phyloP scores from a whole-genome alignment of 2,888 invertebrate species.

The Drosophila engyochracea region DNA sequence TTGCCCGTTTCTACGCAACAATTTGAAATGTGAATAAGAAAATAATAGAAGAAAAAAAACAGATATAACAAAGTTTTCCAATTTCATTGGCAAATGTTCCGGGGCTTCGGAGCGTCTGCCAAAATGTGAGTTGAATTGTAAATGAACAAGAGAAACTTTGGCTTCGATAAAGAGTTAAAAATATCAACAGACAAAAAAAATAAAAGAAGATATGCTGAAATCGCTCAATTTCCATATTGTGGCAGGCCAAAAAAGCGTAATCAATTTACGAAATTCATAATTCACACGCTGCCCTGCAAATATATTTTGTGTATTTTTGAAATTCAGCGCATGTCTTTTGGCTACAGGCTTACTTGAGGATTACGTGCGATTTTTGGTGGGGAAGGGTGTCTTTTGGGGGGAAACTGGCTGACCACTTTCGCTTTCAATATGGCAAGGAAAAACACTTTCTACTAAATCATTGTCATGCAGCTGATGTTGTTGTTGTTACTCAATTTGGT shows the following conservation, averaged over 20 bases:
- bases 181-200: conserved; percentile 4
- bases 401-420: conserved; percentile 63
- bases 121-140: conserved; percentile 69
- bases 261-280: conserved; percentile 77
- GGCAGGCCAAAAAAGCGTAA: conserved; percentile 51
- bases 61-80: conserved; percentile 59
- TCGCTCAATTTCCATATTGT: conserved; percentile 53
- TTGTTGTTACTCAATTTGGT: conserved; percentile 43
- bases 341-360: background rate
- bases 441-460: conserved; percentile 76
- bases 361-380: conserved; percentile 2
- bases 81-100: conserved; percentile 67
- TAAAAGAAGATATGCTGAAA: background rate
- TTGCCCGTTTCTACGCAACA: conserved; percentile 74
- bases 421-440: conserved; percentile 62
- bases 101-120: conserved; percentile 27
- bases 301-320: conserved; percentile 33
- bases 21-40: conserved; percentile 54
- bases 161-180: conserved; percentile 21
- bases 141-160: conserved; percentile 73
- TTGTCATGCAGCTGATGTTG: conserved; percentile 41
- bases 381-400: conserved; percentile 14
- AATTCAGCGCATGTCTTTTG: conserved; percentile 63
- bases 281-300: conserved; percentile 47
- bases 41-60: background rate